A percentile compares a stretch with the other conserved stretches of the same genome.
These are phyloP conservation scores for Synodontis membranacea DNA, from an alignment of 2,113 vertebrate genomes.

Conservation along the genomic window DNA sequence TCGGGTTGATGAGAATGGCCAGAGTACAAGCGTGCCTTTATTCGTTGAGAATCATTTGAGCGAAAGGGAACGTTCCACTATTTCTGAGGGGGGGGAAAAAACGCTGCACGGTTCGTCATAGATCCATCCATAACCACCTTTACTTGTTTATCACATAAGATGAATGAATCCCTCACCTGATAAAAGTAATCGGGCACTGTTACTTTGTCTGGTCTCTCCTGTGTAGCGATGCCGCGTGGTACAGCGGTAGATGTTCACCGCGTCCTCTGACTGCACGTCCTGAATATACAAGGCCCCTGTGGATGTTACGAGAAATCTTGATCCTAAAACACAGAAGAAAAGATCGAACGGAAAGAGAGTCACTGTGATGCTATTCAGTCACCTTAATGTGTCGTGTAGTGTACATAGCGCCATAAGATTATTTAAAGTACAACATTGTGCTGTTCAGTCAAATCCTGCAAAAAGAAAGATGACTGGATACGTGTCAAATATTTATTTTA, in stretches of 20 bases:
- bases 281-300: conserved; percentile 99
- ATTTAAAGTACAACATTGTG: background rate
- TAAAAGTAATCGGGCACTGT: conserved; percentile 95
- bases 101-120: background rate
- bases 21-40: background rate
- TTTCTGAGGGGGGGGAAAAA: background rate
- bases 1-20: background rate
- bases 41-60: background rate
- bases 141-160: background rate
- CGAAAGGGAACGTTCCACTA: background rate
- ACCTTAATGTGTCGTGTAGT: background rate
- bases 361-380: background rate
- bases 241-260: conserved; percentile 97
- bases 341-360: background rate
- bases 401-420: background rate
- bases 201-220: conserved; percentile 95
- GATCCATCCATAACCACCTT: background rate
- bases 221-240: conserved; percentile 96
- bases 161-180: conserved; percentile 77
- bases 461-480: background rate
- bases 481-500: conserved; percentile 16
- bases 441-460: background rate
- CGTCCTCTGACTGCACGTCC: conserved; percentile 98
- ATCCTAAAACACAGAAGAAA: conserved; percentile 75
- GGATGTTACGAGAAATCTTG: conserved; percentile 99